Base-by-base conservation (phyloP, 2,797 vertebrate species). In the Esox lucius region DNA sequence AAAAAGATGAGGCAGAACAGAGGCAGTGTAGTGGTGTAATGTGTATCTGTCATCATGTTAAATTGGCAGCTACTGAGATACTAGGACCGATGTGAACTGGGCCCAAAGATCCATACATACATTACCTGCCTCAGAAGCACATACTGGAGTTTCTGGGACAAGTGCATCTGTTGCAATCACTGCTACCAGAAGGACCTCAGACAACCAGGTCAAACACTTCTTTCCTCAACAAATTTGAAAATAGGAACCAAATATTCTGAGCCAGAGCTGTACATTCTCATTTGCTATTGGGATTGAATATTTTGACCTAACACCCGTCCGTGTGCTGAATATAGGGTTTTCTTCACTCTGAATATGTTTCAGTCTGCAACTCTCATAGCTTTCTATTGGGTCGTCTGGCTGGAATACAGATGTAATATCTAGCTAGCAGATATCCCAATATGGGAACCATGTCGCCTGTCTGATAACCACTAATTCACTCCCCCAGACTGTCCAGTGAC, bases 401-500 rank as follows among this genome's bases (percentile, higher is more conserved):
- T 53, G 28, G 83, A 77, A 82, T 80, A 78, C 72, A 86, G 81
- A 85, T 87, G 75, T 87, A 85, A 81, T 86, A 89, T 92, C 77
- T 87, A 74, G 85, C 86, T 84, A 72, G 74, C 72, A 70, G 75
- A 83, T 71, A 62, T 78, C 70, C 88, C 82, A 74, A 85, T 87
- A 85, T 87, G 83, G 72, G 80, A 75, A 62, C 69, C 86, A 75
- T 90, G 91, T 91, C 91, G 89, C 83, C 83, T 88, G 92, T 92
- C 94, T 93, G 94, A 95, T 94, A 93, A 96, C 94, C 91, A 95
- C 92, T 94, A 94, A 90, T 95, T 95, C 93, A 92, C 93, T 92
- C 68, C 16, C 68, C 24, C 85, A 87, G 93, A 89, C 90, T 91
- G 88, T 86, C 79, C 89, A 59, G 83, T 95, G 95, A 97, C 96